phyloP scores from a whole-genome alignment of 2,888 invertebrate genomes.

The Cryptophagus acutangulus region DNA sequence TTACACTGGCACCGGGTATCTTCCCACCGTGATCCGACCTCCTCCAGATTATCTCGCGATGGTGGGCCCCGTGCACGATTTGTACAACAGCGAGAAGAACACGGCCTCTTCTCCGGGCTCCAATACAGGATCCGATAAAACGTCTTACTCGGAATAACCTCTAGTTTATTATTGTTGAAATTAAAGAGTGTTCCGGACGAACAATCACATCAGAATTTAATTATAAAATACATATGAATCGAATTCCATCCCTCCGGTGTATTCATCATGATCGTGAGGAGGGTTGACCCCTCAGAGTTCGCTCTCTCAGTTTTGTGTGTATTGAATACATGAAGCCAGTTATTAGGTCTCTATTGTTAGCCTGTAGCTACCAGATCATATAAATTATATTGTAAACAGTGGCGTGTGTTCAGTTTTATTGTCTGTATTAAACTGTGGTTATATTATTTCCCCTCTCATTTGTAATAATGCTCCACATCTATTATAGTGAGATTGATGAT shows the following conservation, averaged over 20 bases:
- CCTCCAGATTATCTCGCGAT: constrained; percentile 44
- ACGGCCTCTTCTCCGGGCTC: constrained; percentile 50
- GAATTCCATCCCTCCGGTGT: constrained; percentile 39
- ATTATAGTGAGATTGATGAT: too few relatives aligned
- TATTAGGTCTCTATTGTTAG: constrained; percentile 48
- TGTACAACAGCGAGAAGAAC: constrained; percentile 46
- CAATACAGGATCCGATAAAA: constrained; percentile 54
- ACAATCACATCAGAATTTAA: constrained; percentile 50
- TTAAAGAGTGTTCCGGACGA: constrained; percentile 42
- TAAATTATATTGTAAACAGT: constrained; percentile 49
- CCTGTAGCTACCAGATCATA: constrained; percentile 49
- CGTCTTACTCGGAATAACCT: constrained; percentile 53
- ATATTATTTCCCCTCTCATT: constrained; percentile 33
- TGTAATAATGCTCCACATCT: constrained; percentile 2
- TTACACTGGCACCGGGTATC: constrained; percentile 76
- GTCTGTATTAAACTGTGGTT: constrained; percentile 41
- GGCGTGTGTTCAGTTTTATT: constrained; percentile 45
- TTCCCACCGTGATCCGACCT: constrained; percentile 69
- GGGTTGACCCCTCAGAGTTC: constrained; percentile 31
- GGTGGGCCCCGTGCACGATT: constrained; percentile 44
- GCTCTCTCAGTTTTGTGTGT: constrained; percentile 15
- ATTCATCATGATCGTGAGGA: constrained; percentile 31
- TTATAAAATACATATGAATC: constrained; percentile 48
- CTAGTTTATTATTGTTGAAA: constrained; percentile 1
- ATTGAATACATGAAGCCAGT: constrained; percentile 48